Evolutionary conservation across 2,113 vertebrate species (phyloP).

Genomic region (Lepus timidus): DNA sequence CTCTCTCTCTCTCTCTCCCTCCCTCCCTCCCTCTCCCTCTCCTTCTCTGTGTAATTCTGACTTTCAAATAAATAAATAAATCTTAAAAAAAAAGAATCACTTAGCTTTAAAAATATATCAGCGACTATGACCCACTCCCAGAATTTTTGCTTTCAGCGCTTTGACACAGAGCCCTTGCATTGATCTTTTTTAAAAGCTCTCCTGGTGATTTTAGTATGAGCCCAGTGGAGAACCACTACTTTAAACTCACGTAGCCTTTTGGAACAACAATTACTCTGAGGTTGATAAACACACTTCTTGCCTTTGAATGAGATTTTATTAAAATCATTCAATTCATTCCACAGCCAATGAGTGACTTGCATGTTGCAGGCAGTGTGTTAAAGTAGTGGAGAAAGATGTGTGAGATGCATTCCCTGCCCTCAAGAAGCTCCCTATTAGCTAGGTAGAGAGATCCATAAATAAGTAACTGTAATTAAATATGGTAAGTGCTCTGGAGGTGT

Average conservation of each 20-base stretch:
- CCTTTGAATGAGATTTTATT: conserved; percentile 78
- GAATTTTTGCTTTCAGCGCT: conserved; percentile 52
- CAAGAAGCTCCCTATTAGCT: conserved; percentile 71
- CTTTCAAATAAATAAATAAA: no score
- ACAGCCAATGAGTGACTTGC: conserved; percentile 23
- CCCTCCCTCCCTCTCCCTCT: no score
- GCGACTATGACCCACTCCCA: conserved; percentile 18
- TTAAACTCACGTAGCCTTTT: conserved; percentile 63
- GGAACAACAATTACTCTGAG: conserved; percentile 56
- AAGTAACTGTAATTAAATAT: conserved; percentile 81
- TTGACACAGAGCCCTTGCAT: conserved; percentile 13
- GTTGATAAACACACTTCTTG: conserved; percentile 60
- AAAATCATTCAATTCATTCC: conserved; percentile 68
- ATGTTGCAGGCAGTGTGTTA: conserved; percentile 24
- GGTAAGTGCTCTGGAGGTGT: conserved; percentile 67
- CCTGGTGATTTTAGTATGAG: conserved; percentile 53
- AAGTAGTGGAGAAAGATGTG: conserved; percentile 53
- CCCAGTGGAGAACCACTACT: conserved; percentile 61
- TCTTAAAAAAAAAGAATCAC: background rate
- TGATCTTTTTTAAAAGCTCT: conserved; percentile 53
- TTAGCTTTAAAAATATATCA: conserved; percentile 37
- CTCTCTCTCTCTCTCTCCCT: no score
- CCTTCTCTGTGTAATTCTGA: no score
- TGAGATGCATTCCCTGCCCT: conserved; percentile 58
- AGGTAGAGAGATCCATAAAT: conserved; percentile 68